Conservation (phyloP, 2,888 invertebrate species). For the Shargacucullia verbasci region DNA sequence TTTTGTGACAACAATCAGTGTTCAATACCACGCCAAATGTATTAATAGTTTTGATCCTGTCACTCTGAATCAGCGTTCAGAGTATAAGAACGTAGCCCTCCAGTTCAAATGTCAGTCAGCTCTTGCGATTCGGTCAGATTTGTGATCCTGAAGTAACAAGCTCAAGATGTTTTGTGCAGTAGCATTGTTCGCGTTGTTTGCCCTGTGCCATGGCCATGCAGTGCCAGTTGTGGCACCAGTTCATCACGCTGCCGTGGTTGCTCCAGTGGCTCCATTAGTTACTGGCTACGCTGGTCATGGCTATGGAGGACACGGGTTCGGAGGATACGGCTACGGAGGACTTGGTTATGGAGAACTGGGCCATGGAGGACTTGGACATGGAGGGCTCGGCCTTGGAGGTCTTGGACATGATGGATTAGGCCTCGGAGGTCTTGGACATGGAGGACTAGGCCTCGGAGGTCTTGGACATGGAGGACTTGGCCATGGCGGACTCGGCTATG, state of each 20-base stretch:
- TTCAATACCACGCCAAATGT: conserved; percentile 75
- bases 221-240: conserved; percentile 69
- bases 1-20: conserved; percentile 68
- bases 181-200: conserved; percentile 67
- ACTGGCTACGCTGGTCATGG: conserved; percentile 64
- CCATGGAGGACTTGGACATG: conserved; percentile 19
- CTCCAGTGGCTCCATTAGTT: conserved; percentile 59
- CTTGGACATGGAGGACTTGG: conserved; percentile 21
- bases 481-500: conserved; percentile 19
- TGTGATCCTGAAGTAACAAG: conserved; percentile 36
- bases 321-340: conserved; percentile 60
- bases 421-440: conserved; percentile 62
- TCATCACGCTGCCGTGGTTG: conserved; percentile 67
- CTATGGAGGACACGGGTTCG: conserved; percentile 50
- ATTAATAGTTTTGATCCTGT: conserved; percentile 75
- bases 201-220: conserved; percentile 70
- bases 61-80: conserved; percentile 72
- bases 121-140: conserved; percentile 49
- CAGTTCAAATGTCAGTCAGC: conserved; percentile 64
- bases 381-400: conserved; percentile 18
- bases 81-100: conserved; percentile 76
- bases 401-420: conserved; percentile 43
- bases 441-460: conserved; percentile 36
- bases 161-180: conserved; percentile 70
- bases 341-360: conserved; percentile 39